Evolutionary conservation across 2,113 vertebrate genomes (phyloP), one percentile per base, ranked within the genome.

Genomic region (Colaptes auratus): DNA sequence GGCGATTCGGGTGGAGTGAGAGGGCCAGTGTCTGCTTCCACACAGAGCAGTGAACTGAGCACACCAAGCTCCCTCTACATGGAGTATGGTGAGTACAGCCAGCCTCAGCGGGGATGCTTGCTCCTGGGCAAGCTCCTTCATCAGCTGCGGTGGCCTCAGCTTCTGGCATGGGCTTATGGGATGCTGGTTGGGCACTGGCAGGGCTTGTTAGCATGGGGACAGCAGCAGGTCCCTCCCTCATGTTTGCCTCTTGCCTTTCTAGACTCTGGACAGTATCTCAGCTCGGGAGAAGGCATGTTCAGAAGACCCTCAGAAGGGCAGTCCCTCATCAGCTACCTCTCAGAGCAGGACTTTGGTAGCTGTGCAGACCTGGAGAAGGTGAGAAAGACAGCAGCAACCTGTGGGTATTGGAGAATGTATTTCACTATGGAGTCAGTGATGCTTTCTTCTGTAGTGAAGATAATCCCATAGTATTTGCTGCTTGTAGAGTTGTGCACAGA

Each of bases 351-450:
- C 97, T 99, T 99, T 17, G 99, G 99, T 94, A 99, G 99, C 96
- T 99, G 99, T 95, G 99, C 99, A 81, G 99, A 99, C 94, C 98
- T 99, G 28, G 99, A 99, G 94, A 99, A 99, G 99, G 99, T 99
- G 93, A 82, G 84, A 19, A 42, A 52, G 52, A 52, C 82, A 81
- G 50, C 65, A 83, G 67, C 67, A 94, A 39, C 42, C 76, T 76
- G 15, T 31, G 48, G 56, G 21, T 36, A 5, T 18, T 58, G 55
- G 64, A 39, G 35, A 60, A 55, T 0, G 0, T 72, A 28, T 33
- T 30, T 53, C 53, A 17, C 24, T 61, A 35, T 63, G 80, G 36
- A 46, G 58, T 73, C 74, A 79, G 48, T 53, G 58, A 28, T 71
- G 33, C 24, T 87, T 90, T 23, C 59, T 21, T 63, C 59, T 0